phyloP scores from a whole-genome alignment of 2,888 invertebrate species.

The Sminthurinus aureus region DNA sequence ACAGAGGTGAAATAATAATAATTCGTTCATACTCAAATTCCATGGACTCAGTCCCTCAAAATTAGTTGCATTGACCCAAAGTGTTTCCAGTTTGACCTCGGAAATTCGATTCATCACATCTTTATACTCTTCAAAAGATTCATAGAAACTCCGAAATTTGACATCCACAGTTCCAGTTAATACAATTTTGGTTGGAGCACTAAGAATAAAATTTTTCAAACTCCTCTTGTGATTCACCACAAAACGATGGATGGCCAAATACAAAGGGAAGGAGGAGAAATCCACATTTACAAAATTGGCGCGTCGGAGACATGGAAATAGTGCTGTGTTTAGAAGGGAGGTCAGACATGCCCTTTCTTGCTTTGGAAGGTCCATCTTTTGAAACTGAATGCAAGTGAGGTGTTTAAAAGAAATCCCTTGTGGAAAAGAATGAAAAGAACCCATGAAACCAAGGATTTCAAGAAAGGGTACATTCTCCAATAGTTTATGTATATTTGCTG shows the following conservation, averaged over 20 bases:
- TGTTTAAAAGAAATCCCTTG: background rate
- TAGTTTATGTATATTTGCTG: slow-evolving; percentile 26
- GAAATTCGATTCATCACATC: background rate
- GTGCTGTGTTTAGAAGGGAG: background rate
- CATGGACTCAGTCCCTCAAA: slow-evolving; percentile 34
- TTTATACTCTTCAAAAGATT: slow-evolving; percentile 3
- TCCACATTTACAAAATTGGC: slow-evolving; percentile 24
- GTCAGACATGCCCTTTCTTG: background rate
- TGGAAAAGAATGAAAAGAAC: background rate
- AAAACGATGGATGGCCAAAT: slow-evolving; percentile 33
- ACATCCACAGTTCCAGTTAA: slow-evolving; percentile 6
- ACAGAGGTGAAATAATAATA: too few species aligned
- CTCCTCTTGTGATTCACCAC: slow-evolving; percentile 25
- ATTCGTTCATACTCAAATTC: slow-evolving; percentile 40
- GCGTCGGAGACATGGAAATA: slow-evolving; percentile 16
- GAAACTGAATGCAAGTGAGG: slow-evolving; percentile 32
- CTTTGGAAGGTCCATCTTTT: slow-evolving; percentile 26
- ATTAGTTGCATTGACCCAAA: slow-evolving; percentile 35
- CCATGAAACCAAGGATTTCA: slow-evolving; percentile 25
- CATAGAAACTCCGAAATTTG: slow-evolving; percentile 10
- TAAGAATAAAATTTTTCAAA: slow-evolving; percentile 29
- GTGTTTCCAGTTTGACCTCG: slow-evolving; percentile 9
- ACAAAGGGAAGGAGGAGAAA: slow-evolving; percentile 17
- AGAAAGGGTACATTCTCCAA: slow-evolving; percentile 24
- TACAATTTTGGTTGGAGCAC: slow-evolving; percentile 1